A percentile compares a stretch with the other conserved stretches of the same genome.
These are phyloP conservation scores for Rhinogobio ventralis DNA, from an alignment of 2,797 vertebrate species.

Conservation along the genomic window DNA sequence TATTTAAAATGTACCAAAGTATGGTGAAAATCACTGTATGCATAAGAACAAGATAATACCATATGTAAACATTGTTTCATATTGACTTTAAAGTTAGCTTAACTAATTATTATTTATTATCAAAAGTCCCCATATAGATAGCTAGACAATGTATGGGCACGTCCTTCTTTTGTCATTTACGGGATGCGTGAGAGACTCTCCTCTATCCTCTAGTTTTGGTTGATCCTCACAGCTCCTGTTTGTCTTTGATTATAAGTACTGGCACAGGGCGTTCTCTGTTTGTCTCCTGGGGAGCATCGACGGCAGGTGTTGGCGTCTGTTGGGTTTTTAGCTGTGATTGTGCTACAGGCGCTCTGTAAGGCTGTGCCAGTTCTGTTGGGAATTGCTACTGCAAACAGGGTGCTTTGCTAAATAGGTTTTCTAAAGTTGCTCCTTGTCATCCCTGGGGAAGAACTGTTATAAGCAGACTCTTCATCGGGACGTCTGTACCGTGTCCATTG, in stretches of 20 bases:
- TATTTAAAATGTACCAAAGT: background rate
- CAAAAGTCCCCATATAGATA: background rate
- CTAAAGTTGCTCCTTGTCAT: conserved; percentile 34
- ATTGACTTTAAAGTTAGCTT: background rate
- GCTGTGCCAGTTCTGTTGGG: conserved; percentile 20
- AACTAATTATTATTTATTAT: background rate
- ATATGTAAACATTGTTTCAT: background rate
- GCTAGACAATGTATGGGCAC: background rate
- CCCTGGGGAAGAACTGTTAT: conserved; percentile 27
- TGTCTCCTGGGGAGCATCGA: conserved; percentile 13
- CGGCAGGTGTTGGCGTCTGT: conserved; percentile 48
- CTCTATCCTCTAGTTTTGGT: conserved; percentile 24
- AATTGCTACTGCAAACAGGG: conserved; percentile 37
- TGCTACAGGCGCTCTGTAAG: conserved; percentile 22
- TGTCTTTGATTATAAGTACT: conserved; percentile 27
- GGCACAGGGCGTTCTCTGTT: conserved; percentile 11
- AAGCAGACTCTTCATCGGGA: background rate
- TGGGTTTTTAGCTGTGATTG: conserved; percentile 45
- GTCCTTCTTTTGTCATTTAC: background rate
- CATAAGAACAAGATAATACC: no score
- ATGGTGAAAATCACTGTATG: background rate
- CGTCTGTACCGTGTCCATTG: conserved; percentile 9
- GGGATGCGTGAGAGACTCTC: background rate
- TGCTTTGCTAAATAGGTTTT: conserved; percentile 46
- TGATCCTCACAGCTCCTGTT: conserved; percentile 44